Evolutionary conservation across 2,113 vertebrate genomes (phyloP).

Genomic region (Tiliqua scincoides): DNA sequence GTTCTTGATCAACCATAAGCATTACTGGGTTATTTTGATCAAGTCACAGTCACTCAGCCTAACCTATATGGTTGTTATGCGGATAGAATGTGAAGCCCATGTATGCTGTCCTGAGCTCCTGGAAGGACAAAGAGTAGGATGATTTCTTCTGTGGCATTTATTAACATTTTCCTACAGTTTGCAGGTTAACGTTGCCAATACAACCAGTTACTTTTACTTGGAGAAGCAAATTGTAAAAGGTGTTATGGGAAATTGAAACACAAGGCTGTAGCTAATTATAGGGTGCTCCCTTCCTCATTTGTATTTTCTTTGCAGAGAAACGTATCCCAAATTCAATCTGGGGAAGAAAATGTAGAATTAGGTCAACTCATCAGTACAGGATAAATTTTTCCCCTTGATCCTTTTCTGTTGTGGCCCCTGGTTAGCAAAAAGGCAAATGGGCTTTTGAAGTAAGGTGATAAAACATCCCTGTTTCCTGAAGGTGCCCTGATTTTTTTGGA

Average conservation of each 20-base stretch:
- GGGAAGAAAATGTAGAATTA: slow-evolving; percentile 1
- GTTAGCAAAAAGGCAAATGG: not conserved
- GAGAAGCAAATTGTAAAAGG: not conserved
- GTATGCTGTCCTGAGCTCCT: not conserved
- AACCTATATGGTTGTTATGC: not conserved
- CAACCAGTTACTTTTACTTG: not conserved
- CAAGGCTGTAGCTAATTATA: not conserved
- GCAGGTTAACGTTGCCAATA: not conserved
- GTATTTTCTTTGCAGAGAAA: not conserved
- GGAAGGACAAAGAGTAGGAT: not conserved
- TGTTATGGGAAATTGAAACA: not conserved
- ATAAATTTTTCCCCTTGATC: not conserved
- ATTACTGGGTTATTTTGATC: not conserved
- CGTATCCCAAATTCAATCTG: not conserved
- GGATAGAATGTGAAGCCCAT: not conserved
- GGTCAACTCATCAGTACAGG: slow-evolving; percentile 8
- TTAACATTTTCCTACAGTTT: not conserved
- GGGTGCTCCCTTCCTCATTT: not conserved
- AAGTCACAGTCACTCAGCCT: not conserved
- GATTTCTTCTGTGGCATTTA: not conserved
- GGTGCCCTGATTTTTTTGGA: slow-evolving; percentile 6
- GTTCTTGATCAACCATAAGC: not conserved
- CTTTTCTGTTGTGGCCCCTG: slow-evolving; percentile 2
- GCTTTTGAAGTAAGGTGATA: slow-evolving; percentile 11
- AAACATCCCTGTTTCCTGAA: slow-evolving; percentile 17